These are phyloP conservation scores for Amiota minor DNA, from an alignment of 2,888 invertebrate genomes.

Conservation along the genomic window DNA sequence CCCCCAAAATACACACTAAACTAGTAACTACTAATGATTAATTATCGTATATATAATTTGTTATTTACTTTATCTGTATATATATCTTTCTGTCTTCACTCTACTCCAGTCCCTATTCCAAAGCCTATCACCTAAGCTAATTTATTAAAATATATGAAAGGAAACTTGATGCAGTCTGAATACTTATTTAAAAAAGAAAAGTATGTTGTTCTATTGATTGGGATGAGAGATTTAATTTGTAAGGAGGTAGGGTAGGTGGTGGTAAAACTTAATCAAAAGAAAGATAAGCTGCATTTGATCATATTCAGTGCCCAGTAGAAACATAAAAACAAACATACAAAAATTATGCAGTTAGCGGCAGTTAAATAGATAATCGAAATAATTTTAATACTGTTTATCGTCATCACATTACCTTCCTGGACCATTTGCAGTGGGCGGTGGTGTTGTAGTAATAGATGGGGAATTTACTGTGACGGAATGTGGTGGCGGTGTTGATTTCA, in stretches of 20 bases:
- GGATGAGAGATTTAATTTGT: no score
- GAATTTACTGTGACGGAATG: slow-evolving; percentile 21
- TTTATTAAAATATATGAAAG: slow-evolving; percentile 40
- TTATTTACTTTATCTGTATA: neutral
- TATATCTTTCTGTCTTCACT: neutral
- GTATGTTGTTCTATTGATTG: no score
- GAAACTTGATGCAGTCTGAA: slow-evolving; percentile 64
- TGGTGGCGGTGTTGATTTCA: slow-evolving; percentile 40
- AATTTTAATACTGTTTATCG: slow-evolving; percentile 10
- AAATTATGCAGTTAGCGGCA: neutral
- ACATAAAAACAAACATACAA: no score
- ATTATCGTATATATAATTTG: no score
- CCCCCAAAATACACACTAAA: no score
- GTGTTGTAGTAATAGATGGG: slow-evolving; percentile 26
- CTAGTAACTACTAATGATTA: no score
- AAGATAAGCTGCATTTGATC: no score
- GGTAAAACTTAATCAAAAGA: no score
- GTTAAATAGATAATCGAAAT: neutral
- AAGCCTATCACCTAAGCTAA: slow-evolving; percentile 50
- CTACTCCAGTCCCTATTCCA: slow-evolving; percentile 16
- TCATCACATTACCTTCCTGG: slow-evolving; percentile 46
- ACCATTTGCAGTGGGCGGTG: slow-evolving; percentile 46
- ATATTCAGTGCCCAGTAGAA: no score
- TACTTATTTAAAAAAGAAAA: slow-evolving; percentile 43
- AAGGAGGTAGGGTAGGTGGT: no score